Evolutionary conservation across 2,888 invertebrate genomes (phyloP), one percentile per base, ranked within the genome.

Genomic region (Petrolisthes manimaculis): DNA sequence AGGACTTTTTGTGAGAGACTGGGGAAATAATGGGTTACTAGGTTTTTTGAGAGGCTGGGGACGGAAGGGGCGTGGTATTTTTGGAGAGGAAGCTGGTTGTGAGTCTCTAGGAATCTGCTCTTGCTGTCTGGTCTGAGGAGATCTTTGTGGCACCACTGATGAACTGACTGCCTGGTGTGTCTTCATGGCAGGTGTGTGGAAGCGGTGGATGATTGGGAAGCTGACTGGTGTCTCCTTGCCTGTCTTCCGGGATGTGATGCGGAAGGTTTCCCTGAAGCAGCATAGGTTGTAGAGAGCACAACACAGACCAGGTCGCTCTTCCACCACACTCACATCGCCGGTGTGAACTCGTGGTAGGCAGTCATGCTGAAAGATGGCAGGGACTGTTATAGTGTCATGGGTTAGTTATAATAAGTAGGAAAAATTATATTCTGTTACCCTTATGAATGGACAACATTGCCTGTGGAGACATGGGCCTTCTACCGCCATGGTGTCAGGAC

Each of bases 251-350:
- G 88, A 77, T 4, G 83, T 71, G 67, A 88, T 79, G 5, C 88
- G 55, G 77, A 77, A 77, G 4, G 84, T 82, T 74, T 88, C 88
- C 80, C 88, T 75, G 84, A 82, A 84, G 82, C 88, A 88, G 84
- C 88, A 88, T 5, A 88, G 82, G 81, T 88, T 88, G 74, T 88
- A 88, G 5, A 88, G 75, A 54, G 84, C 84, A 21, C 88, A 88
- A 67, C 88, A 88, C 74, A 88, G 75, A 3, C 88, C 88, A 4
- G 88, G 88, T 4, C 88, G 88, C 84, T 88, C 88, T 24, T 88
- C 88, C 67, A 85, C 88, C 5, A 75, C 84, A 5, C 84, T 88
- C 54, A 85, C 81, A n/a, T 88, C 88, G 12, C 88, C 88, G 0
- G 84, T 81, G 84, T 81, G 77, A 1, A 88, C 84, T 0, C 88